Evolutionary conservation across 2,888 invertebrate genomes (phyloP).

Genomic region (Nemotelus pantherinus): DNA sequence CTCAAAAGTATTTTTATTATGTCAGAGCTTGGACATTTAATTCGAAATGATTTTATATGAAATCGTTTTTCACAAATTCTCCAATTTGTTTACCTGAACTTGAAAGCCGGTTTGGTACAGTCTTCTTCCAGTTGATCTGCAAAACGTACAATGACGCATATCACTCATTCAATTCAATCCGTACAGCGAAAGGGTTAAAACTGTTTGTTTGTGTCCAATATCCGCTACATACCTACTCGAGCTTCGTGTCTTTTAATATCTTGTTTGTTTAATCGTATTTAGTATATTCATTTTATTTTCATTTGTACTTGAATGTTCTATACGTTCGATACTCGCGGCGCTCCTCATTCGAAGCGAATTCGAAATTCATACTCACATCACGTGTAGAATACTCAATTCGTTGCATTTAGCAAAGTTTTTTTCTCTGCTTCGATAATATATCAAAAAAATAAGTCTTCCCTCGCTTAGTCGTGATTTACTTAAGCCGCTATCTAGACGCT

Average conservation of each 20-base stretch:
- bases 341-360: too few species aligned
- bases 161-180: too few species aligned
- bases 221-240: slow-evolving; percentile 8
- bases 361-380: too few species aligned
- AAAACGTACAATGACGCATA: too few species aligned
- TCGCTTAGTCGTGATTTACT: slow-evolving; percentile 35
- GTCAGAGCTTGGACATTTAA: too few species aligned
- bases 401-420: background rate
- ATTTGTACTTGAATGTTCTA: slow-evolving; percentile 26
- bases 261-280: slow-evolving; percentile 28
- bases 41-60: too few species aligned
- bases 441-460: background rate
- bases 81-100: too few species aligned
- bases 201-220: slow-evolving; percentile 20
- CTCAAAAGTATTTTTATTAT: too few species aligned
- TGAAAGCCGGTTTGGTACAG: too few species aligned
- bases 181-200: slow-evolving; percentile 14
- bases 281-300: slow-evolving; percentile 28
- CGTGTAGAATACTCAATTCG: too few species aligned
- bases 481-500: slow-evolving; percentile 29
- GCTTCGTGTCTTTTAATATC: slow-evolving; percentile 24
- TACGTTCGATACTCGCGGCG: background rate
- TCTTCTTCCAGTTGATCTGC: too few species aligned
- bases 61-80: too few species aligned
- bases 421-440: slow-evolving; percentile 2